Percentiles rank a stretch among this genome's conserved stretches.
These are phyloP conservation scores for Trissonchulus sp. DNA, from an alignment of 2,888 invertebrate species.

Conservation along the genomic window DNA sequence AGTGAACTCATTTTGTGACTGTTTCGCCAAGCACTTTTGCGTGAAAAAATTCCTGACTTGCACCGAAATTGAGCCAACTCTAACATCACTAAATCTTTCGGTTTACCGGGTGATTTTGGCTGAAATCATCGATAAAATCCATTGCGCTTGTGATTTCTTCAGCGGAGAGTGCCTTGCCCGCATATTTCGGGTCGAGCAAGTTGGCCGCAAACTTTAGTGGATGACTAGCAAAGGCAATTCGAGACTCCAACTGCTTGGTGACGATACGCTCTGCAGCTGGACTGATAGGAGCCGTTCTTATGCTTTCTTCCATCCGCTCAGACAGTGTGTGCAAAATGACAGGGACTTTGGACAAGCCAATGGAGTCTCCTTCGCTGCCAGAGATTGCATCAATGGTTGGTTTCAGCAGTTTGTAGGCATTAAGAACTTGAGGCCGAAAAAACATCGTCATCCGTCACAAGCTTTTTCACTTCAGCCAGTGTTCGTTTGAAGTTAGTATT, in stretches of 20 bases:
- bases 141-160: background rate
- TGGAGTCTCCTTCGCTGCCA: background rate
- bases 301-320: background rate
- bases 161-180: background rate
- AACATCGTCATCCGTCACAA: background rate
- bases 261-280: too few species aligned
- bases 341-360: background rate
- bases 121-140: constrained; percentile 15
- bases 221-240: background rate
- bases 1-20: background rate
- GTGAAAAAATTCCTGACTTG: background rate
- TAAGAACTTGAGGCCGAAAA: background rate
- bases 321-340: background rate
- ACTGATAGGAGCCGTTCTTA: too few species aligned
- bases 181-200: background rate
- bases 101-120: background rate
- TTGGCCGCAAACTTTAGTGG: background rate
- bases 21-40: background rate
- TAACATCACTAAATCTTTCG: background rate
- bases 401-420: background rate
- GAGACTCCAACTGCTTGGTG: background rate
- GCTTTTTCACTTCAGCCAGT: background rate
- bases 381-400: background rate
- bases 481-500: background rate
- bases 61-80: background rate